These are phyloP conservation scores for Falco columbarius DNA, from an alignment of 2,797 vertebrate species.

Conservation along the genomic window DNA sequence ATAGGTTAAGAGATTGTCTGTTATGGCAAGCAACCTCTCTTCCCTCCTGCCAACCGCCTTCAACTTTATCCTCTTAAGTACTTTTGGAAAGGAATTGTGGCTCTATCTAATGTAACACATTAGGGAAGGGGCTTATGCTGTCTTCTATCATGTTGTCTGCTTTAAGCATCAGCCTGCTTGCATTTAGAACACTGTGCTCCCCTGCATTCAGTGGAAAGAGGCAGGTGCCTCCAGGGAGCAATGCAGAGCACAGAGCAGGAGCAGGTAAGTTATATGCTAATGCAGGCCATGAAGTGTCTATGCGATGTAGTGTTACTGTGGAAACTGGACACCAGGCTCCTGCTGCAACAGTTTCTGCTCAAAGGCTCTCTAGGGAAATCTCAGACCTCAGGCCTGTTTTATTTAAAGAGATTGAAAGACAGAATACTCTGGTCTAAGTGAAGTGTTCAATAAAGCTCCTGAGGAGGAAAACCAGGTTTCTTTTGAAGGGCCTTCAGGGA, in stretches of 20 bases:
- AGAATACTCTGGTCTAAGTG: background rate
- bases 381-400: background rate
- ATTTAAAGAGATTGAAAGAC: background rate
- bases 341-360: background rate
- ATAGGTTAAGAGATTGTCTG: background rate
- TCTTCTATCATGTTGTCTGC: background rate
- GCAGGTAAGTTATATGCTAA: fast-evolving
- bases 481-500: background rate
- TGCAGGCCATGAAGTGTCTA: background rate
- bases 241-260: background rate
- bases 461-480: background rate
- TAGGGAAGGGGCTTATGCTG: background rate
- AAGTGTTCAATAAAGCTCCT: background rate
- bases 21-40: background rate
- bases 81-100: background rate
- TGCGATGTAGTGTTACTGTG: background rate
- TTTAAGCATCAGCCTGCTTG: background rate
- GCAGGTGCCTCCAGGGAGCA: background rate
- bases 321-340: background rate
- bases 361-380: background rate
- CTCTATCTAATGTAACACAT: background rate
- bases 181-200: background rate
- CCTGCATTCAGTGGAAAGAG: background rate
- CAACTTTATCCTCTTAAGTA: background rate
- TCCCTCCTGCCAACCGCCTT: background rate